These are phyloP conservation scores for Gila robusta DNA, from an alignment of 2,797 vertebrate species.

Conservation along the genomic window DNA sequence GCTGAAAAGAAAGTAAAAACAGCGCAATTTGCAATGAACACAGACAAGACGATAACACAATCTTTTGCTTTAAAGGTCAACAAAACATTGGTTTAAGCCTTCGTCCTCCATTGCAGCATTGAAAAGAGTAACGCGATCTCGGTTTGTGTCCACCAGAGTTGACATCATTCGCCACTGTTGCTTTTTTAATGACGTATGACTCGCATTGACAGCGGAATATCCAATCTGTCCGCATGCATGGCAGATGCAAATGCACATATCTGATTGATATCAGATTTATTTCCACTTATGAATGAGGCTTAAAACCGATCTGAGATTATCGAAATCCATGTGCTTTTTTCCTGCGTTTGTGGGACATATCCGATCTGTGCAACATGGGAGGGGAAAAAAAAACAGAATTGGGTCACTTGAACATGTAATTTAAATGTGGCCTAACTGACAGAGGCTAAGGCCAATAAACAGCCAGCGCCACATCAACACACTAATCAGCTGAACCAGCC, in stretches of 20 bases:
- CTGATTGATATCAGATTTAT: not conserved
- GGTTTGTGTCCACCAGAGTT: too few species aligned
- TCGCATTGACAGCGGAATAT: too few species aligned
- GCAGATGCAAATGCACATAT: not conserved
- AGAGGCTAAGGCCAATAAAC: slow-evolving; percentile 49
- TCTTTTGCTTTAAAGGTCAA: not conserved
- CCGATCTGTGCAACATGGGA: not conserved
- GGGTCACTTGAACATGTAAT: not conserved
- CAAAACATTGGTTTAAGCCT: not conserved
- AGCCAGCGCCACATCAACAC: slow-evolving; percentile 32
- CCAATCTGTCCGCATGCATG: too few species aligned
- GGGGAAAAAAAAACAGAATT: not conserved
- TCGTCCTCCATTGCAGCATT: too few species aligned
- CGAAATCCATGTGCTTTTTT: not conserved
- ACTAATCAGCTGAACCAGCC: slow-evolving; percentile 41
- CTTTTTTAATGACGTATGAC: too few species aligned
- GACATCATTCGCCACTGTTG: too few species aligned
- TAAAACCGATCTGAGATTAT: not conserved
- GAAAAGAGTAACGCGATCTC: not conserved
- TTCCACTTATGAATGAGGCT: not conserved
- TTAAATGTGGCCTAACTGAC: not conserved
- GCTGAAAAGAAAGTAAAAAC: not conserved
- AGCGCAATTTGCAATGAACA: not conserved
- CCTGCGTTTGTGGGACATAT: not conserved
- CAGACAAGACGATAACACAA: not conserved